Evolutionary conservation across 2,797 vertebrate genomes (phyloP).

Genomic region (Pitangus sulphuratus): DNA sequence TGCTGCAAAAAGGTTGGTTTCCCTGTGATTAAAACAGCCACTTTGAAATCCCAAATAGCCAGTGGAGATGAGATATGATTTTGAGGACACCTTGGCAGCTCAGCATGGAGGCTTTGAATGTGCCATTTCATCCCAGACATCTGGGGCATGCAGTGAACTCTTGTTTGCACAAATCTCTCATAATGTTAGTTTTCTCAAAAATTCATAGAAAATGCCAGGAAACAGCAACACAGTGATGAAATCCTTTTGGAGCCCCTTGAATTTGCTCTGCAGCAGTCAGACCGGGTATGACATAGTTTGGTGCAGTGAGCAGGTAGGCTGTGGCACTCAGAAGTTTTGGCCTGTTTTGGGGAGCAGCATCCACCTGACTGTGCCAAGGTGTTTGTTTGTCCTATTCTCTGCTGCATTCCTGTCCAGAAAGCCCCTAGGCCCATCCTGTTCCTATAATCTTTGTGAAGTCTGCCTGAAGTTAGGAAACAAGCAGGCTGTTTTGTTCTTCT

Average conservation of each 20-base stretch:
- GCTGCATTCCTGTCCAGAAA: background rate
- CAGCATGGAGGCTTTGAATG: background rate
- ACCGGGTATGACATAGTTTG: background rate
- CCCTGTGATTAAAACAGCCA: background rate
- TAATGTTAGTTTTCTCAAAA: background rate
- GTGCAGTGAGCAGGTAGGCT: background rate
- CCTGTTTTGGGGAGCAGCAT: background rate
- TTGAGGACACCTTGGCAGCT: background rate
- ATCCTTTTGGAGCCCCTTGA: background rate
- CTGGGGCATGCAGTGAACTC: fast-evolving
- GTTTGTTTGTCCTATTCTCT: background rate
- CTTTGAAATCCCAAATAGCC: background rate
- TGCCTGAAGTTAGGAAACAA: background rate
- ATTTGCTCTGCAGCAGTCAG: background rate
- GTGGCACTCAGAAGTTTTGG: background rate
- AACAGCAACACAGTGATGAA: fast-evolving
- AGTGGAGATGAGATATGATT: background rate
- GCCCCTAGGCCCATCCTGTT: background rate
- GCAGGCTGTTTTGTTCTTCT: background rate
- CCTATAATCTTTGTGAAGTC: background rate
- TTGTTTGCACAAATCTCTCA: background rate
- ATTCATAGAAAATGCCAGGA: background rate
- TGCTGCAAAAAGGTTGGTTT: background rate
- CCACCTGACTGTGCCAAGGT: fast-evolving
- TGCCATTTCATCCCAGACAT: background rate